These are phyloP conservation scores for Euplagia quadripunctaria DNA, from an alignment of 2,888 invertebrate genomes.

Conservation along the genomic window DNA sequence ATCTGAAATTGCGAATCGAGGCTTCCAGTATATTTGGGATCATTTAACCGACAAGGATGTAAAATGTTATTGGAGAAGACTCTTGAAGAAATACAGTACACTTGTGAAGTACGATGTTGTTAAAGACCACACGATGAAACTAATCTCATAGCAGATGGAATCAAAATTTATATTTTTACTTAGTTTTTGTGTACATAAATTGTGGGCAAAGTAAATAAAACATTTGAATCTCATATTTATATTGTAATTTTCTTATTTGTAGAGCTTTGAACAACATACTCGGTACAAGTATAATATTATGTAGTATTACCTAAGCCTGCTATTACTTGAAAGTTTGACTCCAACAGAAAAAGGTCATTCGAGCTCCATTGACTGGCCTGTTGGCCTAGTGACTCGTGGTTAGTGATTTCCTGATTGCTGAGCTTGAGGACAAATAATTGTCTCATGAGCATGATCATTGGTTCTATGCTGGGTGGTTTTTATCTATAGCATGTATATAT, in stretches of 20 bases:
- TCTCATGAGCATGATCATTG: no score
- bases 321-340: no score
- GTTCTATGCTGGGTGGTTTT: no score
- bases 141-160: constrained; percentile 29
- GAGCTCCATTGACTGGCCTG: no score
- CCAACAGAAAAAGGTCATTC: no score
- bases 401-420: no score
- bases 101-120: constrained; percentile 90
- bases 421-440: no score
- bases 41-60: constrained; percentile 94
- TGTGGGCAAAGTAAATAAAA: constrained; percentile 1
- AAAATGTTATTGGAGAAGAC: constrained; percentile 94
- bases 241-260: not conserved
- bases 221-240: not conserved
- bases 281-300: no score
- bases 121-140: constrained; percentile 85
- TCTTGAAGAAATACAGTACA: constrained; percentile 92
- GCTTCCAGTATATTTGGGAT: constrained; percentile 94
- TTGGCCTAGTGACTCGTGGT: no score
- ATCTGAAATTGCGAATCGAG: constrained; percentile 93
- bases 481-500: no score
- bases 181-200: not conserved
- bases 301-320: no score
- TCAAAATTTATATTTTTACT: not conserved
- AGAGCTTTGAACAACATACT: not conserved